A percentile compares a stretch with the other conserved stretches of the same genome.
Conservation (phyloP, 2,113 vertebrate species). For the Mustela lutreola region DNA sequence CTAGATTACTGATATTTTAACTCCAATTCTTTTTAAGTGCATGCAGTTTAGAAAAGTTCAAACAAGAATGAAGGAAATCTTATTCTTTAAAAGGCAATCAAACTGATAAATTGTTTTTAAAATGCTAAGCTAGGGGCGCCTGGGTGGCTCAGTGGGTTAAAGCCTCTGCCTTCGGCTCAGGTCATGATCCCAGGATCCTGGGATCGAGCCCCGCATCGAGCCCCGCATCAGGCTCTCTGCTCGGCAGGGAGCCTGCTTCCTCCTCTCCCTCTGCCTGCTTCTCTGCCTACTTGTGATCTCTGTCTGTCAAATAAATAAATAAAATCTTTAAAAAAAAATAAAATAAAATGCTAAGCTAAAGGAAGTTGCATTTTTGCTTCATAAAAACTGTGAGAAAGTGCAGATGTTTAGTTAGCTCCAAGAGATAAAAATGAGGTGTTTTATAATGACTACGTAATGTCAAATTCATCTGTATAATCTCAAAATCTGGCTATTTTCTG, state of each 20-base stretch:
- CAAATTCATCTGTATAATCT: neutral
- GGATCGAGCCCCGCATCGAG: too few species aligned
- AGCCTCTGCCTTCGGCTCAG: too few species aligned
- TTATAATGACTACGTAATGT: neutral
- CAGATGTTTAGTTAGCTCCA: neutral
- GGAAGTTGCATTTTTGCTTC: neutral
- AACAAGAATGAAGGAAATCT: neutral
- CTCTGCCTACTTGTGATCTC: too few species aligned
- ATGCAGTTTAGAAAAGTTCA: neutral
- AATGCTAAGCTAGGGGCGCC: neutral
- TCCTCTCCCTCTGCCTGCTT: too few species aligned
- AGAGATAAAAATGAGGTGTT: neutral
- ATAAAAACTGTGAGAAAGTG: neutral
- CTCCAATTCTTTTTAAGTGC: conserved; percentile 24
- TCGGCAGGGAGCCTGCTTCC: too few species aligned
- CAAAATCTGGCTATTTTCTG: neutral
- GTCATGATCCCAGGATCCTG: too few species aligned
- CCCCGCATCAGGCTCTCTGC: too few species aligned
- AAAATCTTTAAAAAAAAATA: too few species aligned
- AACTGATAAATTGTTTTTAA: neutral
- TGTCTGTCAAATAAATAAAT: too few species aligned
- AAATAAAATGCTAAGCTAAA: neutral
- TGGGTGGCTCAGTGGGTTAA: too few species aligned
- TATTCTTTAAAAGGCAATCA: neutral
- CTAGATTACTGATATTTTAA: conserved; percentile 52